phyloP scores from a whole-genome alignment of 2,888 invertebrate species.

The Polymixis flavicincta region DNA sequence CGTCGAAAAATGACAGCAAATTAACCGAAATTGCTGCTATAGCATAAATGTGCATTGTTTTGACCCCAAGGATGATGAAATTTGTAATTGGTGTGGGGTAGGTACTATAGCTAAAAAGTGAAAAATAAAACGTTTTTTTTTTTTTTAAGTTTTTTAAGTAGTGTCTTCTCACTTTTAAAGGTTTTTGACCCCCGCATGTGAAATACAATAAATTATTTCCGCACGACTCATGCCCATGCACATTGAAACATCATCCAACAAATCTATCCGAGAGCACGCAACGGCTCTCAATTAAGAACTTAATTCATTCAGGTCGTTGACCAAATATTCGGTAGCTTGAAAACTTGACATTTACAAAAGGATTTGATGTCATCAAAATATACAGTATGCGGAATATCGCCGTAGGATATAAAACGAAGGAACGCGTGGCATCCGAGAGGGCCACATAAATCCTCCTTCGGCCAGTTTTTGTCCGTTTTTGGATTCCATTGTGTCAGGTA shows the following conservation, averaged over 20 bases:
- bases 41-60: too few relatives aligned
- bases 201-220: constrained; percentile 34
- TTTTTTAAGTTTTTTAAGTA: too few relatives aligned
- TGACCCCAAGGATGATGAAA: too few relatives aligned
- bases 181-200: constrained; percentile 36
- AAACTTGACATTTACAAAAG: constrained; percentile 64
- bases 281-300: constrained; percentile 47
- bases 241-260: constrained; percentile 40
- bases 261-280: constrained; percentile 38
- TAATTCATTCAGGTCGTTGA: constrained; percentile 63
- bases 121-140: too few relatives aligned
- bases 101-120: too few relatives aligned
- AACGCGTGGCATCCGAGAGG: constrained; percentile 66
- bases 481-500: constrained; percentile 84
- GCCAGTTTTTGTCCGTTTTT: constrained; percentile 81
- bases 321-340: constrained; percentile 64
- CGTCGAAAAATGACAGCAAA: too few relatives aligned
- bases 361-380: constrained; percentile 68
- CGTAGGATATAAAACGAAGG: constrained; percentile 57
- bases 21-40: too few relatives aligned
- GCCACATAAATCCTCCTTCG: constrained; percentile 78
- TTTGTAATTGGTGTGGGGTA: too few relatives aligned
- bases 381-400: constrained; percentile 63
- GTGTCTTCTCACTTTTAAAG: constrained; percentile 1
- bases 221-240: constrained; percentile 13